Conservation (phyloP, 2,888 invertebrate species). For the Ypsolopha sequella region DNA sequence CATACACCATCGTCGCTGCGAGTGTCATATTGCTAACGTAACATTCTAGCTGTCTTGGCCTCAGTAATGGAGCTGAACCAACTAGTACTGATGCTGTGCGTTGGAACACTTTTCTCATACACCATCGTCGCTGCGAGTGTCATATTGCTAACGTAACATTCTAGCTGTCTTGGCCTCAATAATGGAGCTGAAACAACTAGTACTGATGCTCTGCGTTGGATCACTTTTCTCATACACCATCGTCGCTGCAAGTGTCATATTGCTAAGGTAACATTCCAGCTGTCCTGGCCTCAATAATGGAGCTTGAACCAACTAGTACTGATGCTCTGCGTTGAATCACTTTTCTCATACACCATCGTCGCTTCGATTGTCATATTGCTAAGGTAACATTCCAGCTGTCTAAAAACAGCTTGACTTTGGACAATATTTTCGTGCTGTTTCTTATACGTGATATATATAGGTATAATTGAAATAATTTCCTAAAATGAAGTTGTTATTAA, state of each 20-base stretch:
- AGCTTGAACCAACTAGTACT: slow-evolving; percentile 83
- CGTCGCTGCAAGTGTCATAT: slow-evolving; percentile 86
- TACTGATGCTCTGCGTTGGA: slow-evolving; percentile 90
- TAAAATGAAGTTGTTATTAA: no score
- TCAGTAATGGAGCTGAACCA: slow-evolving; percentile 83
- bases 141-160: slow-evolving; percentile 77
- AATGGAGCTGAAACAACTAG: slow-evolving; percentile 82
- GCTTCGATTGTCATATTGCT: slow-evolving; percentile 86
- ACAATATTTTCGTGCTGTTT: no score
- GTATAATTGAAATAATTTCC: no score
- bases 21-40: slow-evolving; percentile 87
- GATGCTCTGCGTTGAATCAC: slow-evolving; percentile 89
- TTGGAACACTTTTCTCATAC: slow-evolving; percentile 87
- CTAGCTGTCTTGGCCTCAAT: slow-evolving; percentile 76
- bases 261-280: slow-evolving; percentile 78
- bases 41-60: slow-evolving; percentile 63
- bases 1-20: slow-evolving; percentile 88
- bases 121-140: slow-evolving; percentile 89
- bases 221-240: slow-evolving; percentile 88
- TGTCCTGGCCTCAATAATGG: slow-evolving; percentile 81
- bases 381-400: slow-evolving; percentile 63
- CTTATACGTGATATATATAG: no score
- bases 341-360: slow-evolving; percentile 88
- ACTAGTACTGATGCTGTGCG: slow-evolving; percentile 88
- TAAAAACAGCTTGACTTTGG: no score